Percentiles rank a stretch among this genome's conserved stretches.
Evolutionary conservation across 2,888 invertebrate species (phyloP).

Genomic region (Drosophila atripex): DNA sequence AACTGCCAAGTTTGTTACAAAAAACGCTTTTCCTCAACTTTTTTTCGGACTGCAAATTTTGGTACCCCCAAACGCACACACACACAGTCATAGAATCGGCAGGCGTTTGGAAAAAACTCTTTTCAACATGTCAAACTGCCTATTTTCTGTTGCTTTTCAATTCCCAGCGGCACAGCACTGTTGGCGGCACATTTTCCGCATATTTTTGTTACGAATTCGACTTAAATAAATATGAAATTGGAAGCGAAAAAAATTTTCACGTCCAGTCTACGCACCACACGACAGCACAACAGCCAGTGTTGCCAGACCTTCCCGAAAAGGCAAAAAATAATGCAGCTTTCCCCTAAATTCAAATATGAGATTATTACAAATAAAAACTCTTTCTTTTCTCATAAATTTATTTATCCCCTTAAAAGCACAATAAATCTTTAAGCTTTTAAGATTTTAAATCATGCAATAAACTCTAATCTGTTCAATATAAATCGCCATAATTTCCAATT

Average conservation of each 20-base stretch:
- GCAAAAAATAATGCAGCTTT: no score
- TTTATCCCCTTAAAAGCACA: no score
- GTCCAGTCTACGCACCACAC: slow-evolving; percentile 88
- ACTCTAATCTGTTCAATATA: no score
- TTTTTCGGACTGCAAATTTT: slow-evolving; percentile 63
- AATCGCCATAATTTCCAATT: no score
- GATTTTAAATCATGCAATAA: no score
- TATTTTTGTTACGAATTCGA: slow-evolving; percentile 54
- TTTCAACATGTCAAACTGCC: slow-evolving; percentile 30
- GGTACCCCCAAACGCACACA: slow-evolving; percentile 34
- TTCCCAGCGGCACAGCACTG: slow-evolving; percentile 29
- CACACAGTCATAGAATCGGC: slow-evolving; percentile 37
- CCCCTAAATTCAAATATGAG: no score
- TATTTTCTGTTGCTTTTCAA: slow-evolving; percentile 29
- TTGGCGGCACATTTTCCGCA: slow-evolving; percentile 42
- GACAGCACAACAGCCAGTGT: slow-evolving; percentile 92
- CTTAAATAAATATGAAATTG: slow-evolving; percentile 62
- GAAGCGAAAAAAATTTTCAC: slow-evolving; percentile 71
- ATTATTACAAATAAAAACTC: no score
- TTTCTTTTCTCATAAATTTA: no score
- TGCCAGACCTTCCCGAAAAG: no score
- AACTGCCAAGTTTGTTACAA: slow-evolving; percentile 59
- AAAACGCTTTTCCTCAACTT: slow-evolving; percentile 37
- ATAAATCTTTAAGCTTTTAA: no score
- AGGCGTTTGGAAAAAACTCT: slow-evolving; percentile 41